Percentiles rank a stretch among this genome's conserved stretches.
These are phyloP conservation scores for Microdon myrmicae DNA, from an alignment of 2,888 invertebrate genomes.

Conservation along the genomic window DNA sequence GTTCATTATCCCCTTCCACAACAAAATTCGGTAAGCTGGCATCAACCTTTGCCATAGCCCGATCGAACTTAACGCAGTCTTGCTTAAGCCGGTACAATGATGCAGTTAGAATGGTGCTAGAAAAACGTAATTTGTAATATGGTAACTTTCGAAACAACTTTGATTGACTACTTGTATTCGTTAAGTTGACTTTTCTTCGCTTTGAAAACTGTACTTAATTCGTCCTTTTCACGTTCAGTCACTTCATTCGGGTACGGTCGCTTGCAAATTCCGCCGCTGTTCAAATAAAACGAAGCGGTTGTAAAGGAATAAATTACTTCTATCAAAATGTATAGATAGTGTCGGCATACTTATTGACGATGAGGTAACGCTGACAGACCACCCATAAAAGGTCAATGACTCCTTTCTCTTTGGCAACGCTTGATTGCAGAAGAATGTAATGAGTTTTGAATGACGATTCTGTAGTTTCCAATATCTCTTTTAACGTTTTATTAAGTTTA, in stretches of 20 bases:
- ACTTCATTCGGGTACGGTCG: constrained; percentile 19
- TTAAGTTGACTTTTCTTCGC: constrained; percentile 3
- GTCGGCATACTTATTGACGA: constrained; percentile 24
- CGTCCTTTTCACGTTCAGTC: constrained; percentile 4
- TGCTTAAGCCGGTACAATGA: constrained; percentile 12
- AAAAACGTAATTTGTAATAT: neutral
- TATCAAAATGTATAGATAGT: no score
- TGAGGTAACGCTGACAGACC: constrained; percentile 20
- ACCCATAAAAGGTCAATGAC: constrained; percentile 19
- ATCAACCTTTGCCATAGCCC: constrained; percentile 8
- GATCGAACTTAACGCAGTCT: constrained; percentile 15
- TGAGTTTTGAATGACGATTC: constrained; percentile 10
- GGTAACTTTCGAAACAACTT: neutral
- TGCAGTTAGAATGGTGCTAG: constrained; percentile 3
- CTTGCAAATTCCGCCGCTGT: constrained; percentile 22
- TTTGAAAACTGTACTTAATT: constrained; percentile 1
- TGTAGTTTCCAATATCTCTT: neutral
- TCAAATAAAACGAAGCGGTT: no score
- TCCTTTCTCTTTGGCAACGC: neutral
- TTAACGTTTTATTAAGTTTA: constrained; percentile 4
- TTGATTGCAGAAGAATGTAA: neutral
- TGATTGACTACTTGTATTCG: constrained; percentile 13
- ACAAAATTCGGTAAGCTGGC: constrained; percentile 11
- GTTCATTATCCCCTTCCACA: constrained; percentile 12
- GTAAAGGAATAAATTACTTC: neutral